Evolutionary conservation across 1,140 invertebrate species (phyloP), one percentile per base, ranked within the genome.

Genomic region (Cydia amplana): DNA sequence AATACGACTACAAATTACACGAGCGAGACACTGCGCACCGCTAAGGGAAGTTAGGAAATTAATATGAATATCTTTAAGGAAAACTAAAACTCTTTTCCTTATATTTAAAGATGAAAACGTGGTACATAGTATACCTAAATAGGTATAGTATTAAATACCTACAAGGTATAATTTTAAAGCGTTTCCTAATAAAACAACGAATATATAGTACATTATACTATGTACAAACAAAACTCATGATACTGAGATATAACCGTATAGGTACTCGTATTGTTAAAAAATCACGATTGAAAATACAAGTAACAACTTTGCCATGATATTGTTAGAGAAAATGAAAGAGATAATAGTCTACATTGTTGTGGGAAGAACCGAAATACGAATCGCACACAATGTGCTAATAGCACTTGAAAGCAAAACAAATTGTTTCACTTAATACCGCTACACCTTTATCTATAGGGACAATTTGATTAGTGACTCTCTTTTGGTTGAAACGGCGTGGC

Each of bases 381-480:
- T n/a, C 55, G 23, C 55, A 12, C 55, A 60, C 18, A 60, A 60
- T 12, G 55, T 51, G 49, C 49, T 18, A 60, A 60, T 23, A 60
- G 20, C 20, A 60, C 51, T 14, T 46, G 49, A 51, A 18, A 51
- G n/a, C 49, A n/a, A 1, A 18, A 51, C 49, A 51, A 51, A 51
- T 51, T 51, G 49, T 51, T 51, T 51, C 49, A 51, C 49, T 51
- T 51, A 49, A 51, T n/a, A 51, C 49, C 14, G n/a, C 49, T 51
- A 51, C 49, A 4, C 49, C 49, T 51, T 18, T 51, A 51, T 51
- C 49, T 51, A 23, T 23, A 60, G 9, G 20, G 6, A 60, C 55
- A 60, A 23, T 60, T 60, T 60, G 55, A 60, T 60, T 23, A 60
- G 55, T 60, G 55, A 23, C 55, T 60, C 55, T 23, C 51, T 55